Percentiles rank a stretch among this genome's conserved stretches.
phyloP scores from a whole-genome alignment of 37 sponge, comb jelly and placozoan species.

The Tethya wilhelma region DNA sequence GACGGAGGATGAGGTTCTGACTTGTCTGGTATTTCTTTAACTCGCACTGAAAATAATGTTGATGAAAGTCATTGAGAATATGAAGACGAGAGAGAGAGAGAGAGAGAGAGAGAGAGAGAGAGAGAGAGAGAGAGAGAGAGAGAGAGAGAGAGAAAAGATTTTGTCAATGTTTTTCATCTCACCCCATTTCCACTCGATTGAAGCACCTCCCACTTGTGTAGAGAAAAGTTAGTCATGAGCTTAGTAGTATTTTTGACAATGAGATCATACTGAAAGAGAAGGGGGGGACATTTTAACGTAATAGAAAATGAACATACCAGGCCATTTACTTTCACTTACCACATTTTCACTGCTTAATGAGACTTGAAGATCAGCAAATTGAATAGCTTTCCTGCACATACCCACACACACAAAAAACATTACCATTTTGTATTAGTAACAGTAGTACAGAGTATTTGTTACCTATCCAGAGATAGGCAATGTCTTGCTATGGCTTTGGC shows the following conservation, averaged over 20 bases:
- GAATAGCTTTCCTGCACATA: constrained; percentile 22
- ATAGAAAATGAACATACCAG: neutral
- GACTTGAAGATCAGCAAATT: constrained; percentile 14
- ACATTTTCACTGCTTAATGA: constrained; percentile 25
- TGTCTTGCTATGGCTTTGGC: constrained; percentile 47
- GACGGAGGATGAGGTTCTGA: constrained; percentile 8
- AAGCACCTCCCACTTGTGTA: neutral
- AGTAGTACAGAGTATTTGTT: neutral
- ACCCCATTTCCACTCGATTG: no score
- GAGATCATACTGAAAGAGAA: constrained; percentile 12
- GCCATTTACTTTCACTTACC: constrained; percentile 5
- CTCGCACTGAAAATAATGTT: no score
- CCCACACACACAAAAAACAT: neutral
- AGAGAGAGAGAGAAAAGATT: constrained; percentile 28
- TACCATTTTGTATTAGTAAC: neutral
- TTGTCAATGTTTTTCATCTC: no score
- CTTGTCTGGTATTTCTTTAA: constrained; percentile 1
- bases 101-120: constrained; percentile 47
- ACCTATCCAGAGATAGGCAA: constrained; percentile 52
- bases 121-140: constrained; percentile 41
- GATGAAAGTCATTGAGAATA: constrained; percentile 37
- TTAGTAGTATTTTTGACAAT: constrained; percentile 18
- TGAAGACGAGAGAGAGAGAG: constrained; percentile 43
- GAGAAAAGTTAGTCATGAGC: constrained; percentile 29
- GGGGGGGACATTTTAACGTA: neutral